Base-by-base conservation (phyloP, 2,113 vertebrate species). In the Galbula dea region DNA sequence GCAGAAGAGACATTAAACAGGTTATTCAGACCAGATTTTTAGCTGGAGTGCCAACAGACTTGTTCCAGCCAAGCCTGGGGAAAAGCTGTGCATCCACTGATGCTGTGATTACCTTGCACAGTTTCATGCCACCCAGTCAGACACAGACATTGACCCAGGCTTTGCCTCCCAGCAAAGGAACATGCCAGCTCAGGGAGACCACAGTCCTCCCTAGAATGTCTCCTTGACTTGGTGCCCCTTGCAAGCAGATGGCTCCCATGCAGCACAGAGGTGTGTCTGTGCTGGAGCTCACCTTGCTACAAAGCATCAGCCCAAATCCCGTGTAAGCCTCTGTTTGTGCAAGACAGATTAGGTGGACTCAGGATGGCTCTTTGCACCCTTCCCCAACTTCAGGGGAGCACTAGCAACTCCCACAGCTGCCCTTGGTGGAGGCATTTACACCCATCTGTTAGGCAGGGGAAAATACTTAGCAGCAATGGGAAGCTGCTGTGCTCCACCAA, bases 161-260 rank as follows among this genome's bases (percentile, higher is more conserved):
- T 54, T 57, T 90, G 32, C n/a, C 43, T 49, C 68, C n/a, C n/a
- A 67, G 22, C 19, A 36, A 24, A 10, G 11, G 14, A 83, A 88
- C 1, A 2, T 23, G 26, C 9, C 20, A 59, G 27, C 32, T 32
- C 34, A 58, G 17, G 57, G 61, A 43, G 15, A 57, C 8, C 26
- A 32, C 17, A 32, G 23, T 21, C 80, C 7, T 82, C 22, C 43
- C 77, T 63, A 15, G 46, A 89, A 59, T 1, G 1, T 48, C 39
- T 68, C 66, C 51, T 54, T 12, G 7, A 23, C 17, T 48, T 29
- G 11, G 18, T 7, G 1, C 12, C 57, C 17, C 30, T 41, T 6
- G 4, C 0, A 1, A 75, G 41, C 62, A 83, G 17, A 57, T 26
- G 29, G 43, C 24, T 8, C 19, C 11, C 1, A 0, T 4, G 2